Conservation (phyloP, 2,888 invertebrate genomes). For the Netelia melanura region DNA sequence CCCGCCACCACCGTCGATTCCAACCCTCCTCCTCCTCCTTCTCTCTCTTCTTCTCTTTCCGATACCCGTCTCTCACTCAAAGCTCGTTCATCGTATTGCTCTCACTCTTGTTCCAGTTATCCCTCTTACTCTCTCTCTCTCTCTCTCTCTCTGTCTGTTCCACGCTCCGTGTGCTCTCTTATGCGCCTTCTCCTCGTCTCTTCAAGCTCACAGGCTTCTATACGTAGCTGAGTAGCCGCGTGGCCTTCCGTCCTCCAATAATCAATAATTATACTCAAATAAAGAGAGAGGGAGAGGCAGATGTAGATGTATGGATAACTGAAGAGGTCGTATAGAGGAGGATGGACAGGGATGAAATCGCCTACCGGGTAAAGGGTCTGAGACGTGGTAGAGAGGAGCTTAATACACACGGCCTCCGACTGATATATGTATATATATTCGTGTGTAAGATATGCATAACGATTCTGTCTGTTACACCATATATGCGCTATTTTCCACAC, state of each 20-base stretch:
- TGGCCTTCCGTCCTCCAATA: conserved; percentile 85
- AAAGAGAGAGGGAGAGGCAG: conserved; percentile 85
- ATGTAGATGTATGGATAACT: conserved; percentile 59
- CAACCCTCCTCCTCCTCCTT: conserved; percentile 74
- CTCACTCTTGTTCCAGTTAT: conserved; percentile 72
- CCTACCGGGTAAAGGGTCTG: conserved; percentile 80
- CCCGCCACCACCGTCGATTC: conserved; percentile 71
- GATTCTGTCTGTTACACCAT: not conserved
- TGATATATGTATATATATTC: not conserved
- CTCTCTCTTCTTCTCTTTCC: conserved; percentile 75
- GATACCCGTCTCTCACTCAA: conserved; percentile 66
- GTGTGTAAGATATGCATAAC: not conserved
- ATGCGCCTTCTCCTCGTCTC: conserved; percentile 62
- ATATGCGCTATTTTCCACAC: not conserved
- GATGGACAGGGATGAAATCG: conserved; percentile 75
- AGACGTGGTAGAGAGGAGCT: conserved; percentile 75
- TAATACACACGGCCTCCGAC: conserved; percentile 71
- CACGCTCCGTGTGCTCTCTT: conserved; percentile 28
- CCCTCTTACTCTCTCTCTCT: conserved; percentile 66
- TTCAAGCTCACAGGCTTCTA: conserved; percentile 71
- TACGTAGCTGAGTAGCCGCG: conserved; percentile 77
- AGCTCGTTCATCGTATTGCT: conserved; percentile 69
- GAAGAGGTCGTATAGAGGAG: conserved; percentile 63
- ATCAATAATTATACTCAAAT: conserved; percentile 88
- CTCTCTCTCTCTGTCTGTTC: conserved; percentile 63